Evolutionary conservation across 2,888 invertebrate species (phyloP).

Genomic region (Cryptocheilus praepositus): DNA sequence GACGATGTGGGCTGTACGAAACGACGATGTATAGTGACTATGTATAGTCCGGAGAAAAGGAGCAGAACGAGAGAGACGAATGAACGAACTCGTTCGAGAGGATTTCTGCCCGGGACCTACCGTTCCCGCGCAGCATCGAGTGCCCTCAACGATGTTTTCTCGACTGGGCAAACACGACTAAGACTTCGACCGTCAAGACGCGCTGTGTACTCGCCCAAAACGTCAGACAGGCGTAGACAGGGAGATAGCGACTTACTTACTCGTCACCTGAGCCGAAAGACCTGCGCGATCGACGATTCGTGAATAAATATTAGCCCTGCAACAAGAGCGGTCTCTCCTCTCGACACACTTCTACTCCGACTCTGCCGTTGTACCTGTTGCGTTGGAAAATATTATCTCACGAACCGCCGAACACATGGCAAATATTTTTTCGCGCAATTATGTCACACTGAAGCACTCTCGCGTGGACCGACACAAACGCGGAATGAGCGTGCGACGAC

Average conservation of each 20-base stretch:
- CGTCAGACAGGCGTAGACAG: constrained; percentile 28
- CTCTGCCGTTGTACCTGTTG: no score
- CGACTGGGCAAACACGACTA: constrained; percentile 46
- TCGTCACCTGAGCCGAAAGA: no score
- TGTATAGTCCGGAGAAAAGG: constrained; percentile 53
- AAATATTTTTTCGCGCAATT: no score
- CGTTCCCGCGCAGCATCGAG: constrained; percentile 40
- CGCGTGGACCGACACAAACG: no score
- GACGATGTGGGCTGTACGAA: constrained; percentile 44
- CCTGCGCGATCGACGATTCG: no score
- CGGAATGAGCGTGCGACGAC: no score
- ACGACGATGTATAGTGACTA: constrained; percentile 58
- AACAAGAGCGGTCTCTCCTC: no score
- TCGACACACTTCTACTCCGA: no score
- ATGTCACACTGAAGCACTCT: no score
- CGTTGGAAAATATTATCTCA: no score
- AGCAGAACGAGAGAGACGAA: constrained; percentile 31
- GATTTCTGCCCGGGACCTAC: constrained; percentile 56
- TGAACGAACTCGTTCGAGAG: constrained; percentile 52
- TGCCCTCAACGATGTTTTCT: constrained; percentile 57
- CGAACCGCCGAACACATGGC: no score
- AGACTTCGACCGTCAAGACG: constrained; percentile 21
- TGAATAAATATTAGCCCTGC: no score
- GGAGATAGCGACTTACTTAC: background rate
- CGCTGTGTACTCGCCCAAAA: constrained; percentile 13